Percentiles rank a stretch among this genome's conserved stretches.
Conservation (phyloP, 2,113 vertebrate species). For the Crocuta crocuta region DNA sequence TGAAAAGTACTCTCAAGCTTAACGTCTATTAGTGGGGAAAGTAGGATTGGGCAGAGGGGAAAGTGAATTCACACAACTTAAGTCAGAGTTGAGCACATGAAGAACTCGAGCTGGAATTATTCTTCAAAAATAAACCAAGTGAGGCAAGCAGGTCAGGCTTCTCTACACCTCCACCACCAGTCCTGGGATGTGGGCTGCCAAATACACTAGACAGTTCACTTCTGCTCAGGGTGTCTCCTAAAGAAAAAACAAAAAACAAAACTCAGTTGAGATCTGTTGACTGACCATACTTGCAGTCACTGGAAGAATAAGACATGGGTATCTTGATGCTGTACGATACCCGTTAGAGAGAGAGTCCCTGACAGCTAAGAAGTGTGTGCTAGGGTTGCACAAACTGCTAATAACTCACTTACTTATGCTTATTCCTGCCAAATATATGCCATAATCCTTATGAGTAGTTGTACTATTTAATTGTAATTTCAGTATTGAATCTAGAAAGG, state of each 20-base stretch:
- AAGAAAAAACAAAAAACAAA: neutral
- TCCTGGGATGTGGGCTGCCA: neutral
- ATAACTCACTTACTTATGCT: neutral
- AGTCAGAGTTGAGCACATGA: neutral
- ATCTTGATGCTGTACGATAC: neutral
- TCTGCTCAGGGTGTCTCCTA: neutral
- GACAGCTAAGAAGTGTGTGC: neutral
- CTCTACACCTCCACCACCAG: fast-evolving
- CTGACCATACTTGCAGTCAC: neutral
- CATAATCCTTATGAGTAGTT: neutral
- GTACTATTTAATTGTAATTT: neutral
- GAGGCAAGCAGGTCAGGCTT: neutral
- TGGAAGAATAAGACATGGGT: neutral
- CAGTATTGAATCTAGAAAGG: neutral
- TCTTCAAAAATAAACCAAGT: neutral
- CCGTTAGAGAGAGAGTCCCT: neutral
- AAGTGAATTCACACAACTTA: neutral
- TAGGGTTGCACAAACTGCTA: neutral
- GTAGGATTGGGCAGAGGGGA: neutral
- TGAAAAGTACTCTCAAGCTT: neutral
- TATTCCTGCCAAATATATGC: neutral
- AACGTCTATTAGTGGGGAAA: neutral
- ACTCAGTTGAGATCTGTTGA: neutral
- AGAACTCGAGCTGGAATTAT: neutral
- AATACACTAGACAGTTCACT: neutral